Conservation (phyloP, 2,888 invertebrate genomes). For the Tuta absoluta region DNA sequence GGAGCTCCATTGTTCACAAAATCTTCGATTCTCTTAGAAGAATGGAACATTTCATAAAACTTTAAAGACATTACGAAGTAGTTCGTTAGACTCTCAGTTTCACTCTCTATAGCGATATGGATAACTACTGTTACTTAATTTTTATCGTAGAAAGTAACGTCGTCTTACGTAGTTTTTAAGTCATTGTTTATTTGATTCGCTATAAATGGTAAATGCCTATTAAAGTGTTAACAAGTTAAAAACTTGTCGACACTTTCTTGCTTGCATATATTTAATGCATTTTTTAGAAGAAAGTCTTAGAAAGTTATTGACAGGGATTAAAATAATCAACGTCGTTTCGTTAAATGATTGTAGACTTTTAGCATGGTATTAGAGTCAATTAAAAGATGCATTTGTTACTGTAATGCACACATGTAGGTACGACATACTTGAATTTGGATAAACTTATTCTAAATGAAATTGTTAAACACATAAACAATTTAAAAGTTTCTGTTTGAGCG, state of each 20-base stretch:
- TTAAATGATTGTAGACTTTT: slow-evolving; percentile 13
- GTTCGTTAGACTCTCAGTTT: slow-evolving; percentile 2
- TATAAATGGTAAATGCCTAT: slow-evolving; percentile 4
- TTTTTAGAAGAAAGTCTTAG: slow-evolving; percentile 20
- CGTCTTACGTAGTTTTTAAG: slow-evolving; percentile 1
- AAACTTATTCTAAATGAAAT: too few relatives aligned
- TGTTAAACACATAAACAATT: too few relatives aligned
- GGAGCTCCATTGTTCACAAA: not conserved
- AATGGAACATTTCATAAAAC: slow-evolving; percentile 5
- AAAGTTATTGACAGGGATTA: slow-evolving; percentile 23
- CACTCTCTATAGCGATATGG: not conserved
- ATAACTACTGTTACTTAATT: not conserved
- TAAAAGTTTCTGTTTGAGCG: too few relatives aligned
- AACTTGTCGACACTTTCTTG: slow-evolving; percentile 9
- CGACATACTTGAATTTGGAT: too few relatives aligned
- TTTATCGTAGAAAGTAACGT: slow-evolving; percentile 5
- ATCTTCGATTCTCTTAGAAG: not conserved
- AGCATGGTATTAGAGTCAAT: slow-evolving; percentile 16
- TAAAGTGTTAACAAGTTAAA: not conserved
- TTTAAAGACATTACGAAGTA: not conserved
- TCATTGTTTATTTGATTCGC: slow-evolving; percentile 10
- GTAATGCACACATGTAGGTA: too few relatives aligned
- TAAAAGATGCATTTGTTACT: not conserved
- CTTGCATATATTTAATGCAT: not conserved
- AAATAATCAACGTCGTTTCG: slow-evolving; percentile 12